phyloP scores from a whole-genome alignment of 2,113 vertebrate species.

The Atherinomorus stipes region DNA sequence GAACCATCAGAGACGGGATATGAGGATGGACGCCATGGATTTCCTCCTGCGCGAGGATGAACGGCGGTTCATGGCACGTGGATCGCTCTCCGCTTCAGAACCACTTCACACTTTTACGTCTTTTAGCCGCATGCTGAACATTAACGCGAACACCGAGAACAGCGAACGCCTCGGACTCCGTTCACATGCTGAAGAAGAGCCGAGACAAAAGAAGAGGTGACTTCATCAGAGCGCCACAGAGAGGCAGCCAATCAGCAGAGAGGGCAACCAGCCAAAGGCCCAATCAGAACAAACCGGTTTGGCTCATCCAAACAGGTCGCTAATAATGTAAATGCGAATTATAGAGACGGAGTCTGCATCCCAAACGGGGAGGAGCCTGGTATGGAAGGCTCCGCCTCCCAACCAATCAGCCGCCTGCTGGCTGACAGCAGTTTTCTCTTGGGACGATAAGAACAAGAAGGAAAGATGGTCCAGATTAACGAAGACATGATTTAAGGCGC shows the following conservation, averaged over 20 bases:
- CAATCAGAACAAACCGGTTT: background rate
- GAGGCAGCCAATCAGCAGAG: conserved; percentile 30
- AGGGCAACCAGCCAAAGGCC: conserved; percentile 6
- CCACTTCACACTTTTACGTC: conserved; percentile 37
- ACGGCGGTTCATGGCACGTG: conserved; percentile 38
- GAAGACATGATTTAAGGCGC: too few relatives aligned
- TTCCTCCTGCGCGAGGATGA: conserved; percentile 29
- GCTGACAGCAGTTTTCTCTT: too few relatives aligned
- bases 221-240: background rate
- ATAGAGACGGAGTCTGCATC: too few relatives aligned
- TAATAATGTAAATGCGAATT: too few relatives aligned
- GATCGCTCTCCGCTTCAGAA: conserved; percentile 49
- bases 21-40: too few relatives aligned
- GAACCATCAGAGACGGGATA: too few relatives aligned
- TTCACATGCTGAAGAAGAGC: conserved; percentile 64
- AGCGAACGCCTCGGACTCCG: conserved; percentile 64
- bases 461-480: too few relatives aligned
- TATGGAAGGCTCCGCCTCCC: too few relatives aligned
- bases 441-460: too few relatives aligned
- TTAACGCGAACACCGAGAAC: conserved; percentile 61
- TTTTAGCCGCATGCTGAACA: conserved; percentile 77
- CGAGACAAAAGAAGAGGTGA: conserved; percentile 20
- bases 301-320: too few relatives aligned
- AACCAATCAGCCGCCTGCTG: too few relatives aligned
- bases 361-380: too few relatives aligned